These are phyloP conservation scores for Drosophila macrospina DNA, from an alignment of 2,888 invertebrate species.

Conservation along the genomic window DNA sequence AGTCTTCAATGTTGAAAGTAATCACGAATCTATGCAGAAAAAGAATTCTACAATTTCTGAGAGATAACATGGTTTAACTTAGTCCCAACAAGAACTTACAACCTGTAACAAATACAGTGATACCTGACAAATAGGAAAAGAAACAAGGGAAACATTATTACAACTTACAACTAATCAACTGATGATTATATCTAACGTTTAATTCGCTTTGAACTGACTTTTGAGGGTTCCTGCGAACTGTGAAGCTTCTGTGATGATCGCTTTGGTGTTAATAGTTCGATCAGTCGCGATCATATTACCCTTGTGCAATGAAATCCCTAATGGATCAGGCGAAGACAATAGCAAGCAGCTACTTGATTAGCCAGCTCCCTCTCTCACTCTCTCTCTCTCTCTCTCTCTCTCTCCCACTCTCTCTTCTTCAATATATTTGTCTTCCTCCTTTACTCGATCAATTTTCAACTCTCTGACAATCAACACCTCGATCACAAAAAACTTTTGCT, in stretches of 20 bases:
- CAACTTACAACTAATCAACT: too few species aligned
- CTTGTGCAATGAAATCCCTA: conserved; percentile 13
- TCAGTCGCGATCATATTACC: conserved; percentile 34
- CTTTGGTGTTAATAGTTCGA: conserved; percentile 16
- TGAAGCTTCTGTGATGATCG: conserved; percentile 7
- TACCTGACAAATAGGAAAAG: too few species aligned
- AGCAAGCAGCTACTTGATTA: conserved; percentile 41
- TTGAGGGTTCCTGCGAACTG: not conserved
- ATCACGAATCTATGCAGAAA: too few species aligned
- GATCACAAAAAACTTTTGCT: conserved; percentile 45
- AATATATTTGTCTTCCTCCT: not conserved
- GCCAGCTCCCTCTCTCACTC: conserved; percentile 4
- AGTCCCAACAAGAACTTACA: too few species aligned
- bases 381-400: not conserved
- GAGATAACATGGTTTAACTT: too few species aligned
- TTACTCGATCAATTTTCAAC: conserved; percentile 25
- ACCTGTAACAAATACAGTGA: too few species aligned
- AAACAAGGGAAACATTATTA: too few species aligned
- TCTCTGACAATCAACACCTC: conserved; percentile 54
- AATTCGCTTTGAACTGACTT: not conserved
- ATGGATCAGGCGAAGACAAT: conserved; percentile 37
- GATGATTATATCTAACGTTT: not conserved
- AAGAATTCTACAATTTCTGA: too few species aligned
- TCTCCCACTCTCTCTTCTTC: not conserved
- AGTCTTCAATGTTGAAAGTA: too few species aligned